Evolutionary conservation across 2,888 invertebrate genomes (phyloP), one percentile per base, ranked within the genome.

Genomic region (Lochmaea capreae): DNA sequence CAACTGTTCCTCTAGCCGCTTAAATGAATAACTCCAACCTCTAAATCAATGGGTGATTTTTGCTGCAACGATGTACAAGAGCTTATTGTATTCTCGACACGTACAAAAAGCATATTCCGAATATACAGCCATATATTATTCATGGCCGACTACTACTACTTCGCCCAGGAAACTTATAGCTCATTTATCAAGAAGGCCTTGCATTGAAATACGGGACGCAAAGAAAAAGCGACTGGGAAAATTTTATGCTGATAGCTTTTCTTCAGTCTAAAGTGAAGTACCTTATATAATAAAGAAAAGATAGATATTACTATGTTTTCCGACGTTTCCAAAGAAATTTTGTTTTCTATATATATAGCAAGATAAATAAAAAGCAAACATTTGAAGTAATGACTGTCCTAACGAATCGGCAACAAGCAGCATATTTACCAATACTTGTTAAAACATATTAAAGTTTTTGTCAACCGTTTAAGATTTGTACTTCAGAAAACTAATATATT

Each of bases 61-160:
- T 67, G 67, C 58, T 74, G 74, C 75, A 71, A 39, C 33, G 33
- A 66, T 67, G 66, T 71, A 71, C 65, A 70, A 69, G 66, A 18
- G 61, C 57, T 58, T 66, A 78, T 78, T 79, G 77, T 79, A 80
- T 79, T 80, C 79, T 54, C 8, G 68, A 70, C 80, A 80, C 80
- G 80, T 80, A 76, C 73, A 79, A 78, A 78, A 79, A 81, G 78
- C 77, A 79, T 79, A 80, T 80, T 80, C 71, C 72, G 74, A 78
- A 80, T 80, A 79, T 78, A 78, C 73, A 76, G 79, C 79, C 78
- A 81, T 81, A 80, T 79, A 80, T 81, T 80, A 81, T 79, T 80
- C 79, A 80, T 77, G 79, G 76, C 75, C 75, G 77, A 79, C 79
- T 77, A 76, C 74, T 42, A 67, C 73, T 12, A 63, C 43, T 63